These are phyloP conservation scores for Idris sp. DNA, from an alignment of 1,140 invertebrate species.

Conservation along the genomic window DNA sequence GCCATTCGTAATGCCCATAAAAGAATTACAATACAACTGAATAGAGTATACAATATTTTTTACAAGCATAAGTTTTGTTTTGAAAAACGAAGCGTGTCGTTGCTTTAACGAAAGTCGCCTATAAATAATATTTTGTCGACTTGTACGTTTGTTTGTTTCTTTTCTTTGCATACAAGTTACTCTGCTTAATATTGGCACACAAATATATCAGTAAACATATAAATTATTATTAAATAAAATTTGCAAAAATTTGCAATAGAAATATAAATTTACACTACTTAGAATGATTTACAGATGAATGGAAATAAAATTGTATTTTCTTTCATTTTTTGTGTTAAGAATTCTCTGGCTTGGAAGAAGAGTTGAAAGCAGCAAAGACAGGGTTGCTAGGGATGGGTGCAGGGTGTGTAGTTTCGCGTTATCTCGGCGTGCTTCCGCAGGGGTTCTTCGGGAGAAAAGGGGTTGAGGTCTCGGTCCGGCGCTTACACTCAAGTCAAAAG, in stretches of 20 bases:
- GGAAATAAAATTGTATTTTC: too few species aligned
- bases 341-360: too few species aligned
- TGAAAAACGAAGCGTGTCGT: slow-evolving; percentile 26
- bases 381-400: slow-evolving; percentile 71
- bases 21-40: slow-evolving; percentile 33
- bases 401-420: slow-evolving; percentile 76
- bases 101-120: slow-evolving; percentile 17
- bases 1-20: slow-evolving; percentile 46
- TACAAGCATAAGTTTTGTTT: slow-evolving; percentile 36
- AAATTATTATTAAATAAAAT: too few species aligned
- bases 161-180: too few species aligned
- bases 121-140: slow-evolving; percentile 16
- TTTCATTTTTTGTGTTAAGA: too few species aligned
- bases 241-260: too few species aligned
- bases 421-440: slow-evolving; percentile 74
- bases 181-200: too few species aligned
- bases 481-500: slow-evolving; percentile 70
- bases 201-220: too few species aligned
- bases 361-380: slow-evolving; percentile 63
- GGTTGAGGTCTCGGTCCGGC: slow-evolving; percentile 46
- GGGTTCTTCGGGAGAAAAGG: slow-evolving; percentile 34
- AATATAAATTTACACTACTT: too few species aligned
- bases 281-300: too few species aligned
- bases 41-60: slow-evolving; percentile 41
- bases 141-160: not conserved